phyloP scores from a whole-genome alignment of 1,140 invertebrate genomes.

The Calephelis virginiensis region DNA sequence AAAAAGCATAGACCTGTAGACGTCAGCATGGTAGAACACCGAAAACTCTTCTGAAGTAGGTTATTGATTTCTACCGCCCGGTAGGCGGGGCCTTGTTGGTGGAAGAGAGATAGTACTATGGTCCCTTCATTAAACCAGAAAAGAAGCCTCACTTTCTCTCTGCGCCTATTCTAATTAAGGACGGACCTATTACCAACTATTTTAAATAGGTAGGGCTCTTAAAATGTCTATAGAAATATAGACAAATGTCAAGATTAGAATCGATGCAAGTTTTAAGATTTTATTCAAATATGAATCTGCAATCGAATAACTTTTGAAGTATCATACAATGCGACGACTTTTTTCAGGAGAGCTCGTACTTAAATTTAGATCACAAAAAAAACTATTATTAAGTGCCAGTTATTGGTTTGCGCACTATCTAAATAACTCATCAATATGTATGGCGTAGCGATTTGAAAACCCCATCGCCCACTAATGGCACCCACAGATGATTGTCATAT shows the following conservation, averaged over 20 bases:
- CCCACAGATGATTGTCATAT: too few relatives aligned
- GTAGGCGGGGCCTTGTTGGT: slow-evolving; percentile 67
- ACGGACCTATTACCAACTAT: slow-evolving; percentile 76
- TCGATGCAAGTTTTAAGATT: too few relatives aligned
- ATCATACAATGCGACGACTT: too few relatives aligned
- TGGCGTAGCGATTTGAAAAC: too few relatives aligned
- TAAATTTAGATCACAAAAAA: too few relatives aligned
- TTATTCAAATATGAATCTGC: too few relatives aligned
- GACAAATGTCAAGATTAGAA: not conserved
- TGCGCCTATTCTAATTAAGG: slow-evolving; percentile 72
- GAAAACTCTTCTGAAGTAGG: slow-evolving; percentile 71
- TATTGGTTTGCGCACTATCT: too few relatives aligned
- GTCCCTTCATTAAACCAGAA: slow-evolving; percentile 72
- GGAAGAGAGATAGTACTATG: slow-evolving; percentile 72
- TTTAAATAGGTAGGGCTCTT: slow-evolving; percentile 67
- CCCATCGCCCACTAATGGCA: too few relatives aligned
- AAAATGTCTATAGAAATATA: slow-evolving; percentile 17
- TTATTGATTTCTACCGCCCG: slow-evolving; percentile 77
- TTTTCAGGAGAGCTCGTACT: too few relatives aligned
- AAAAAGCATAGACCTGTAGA: slow-evolving; percentile 32
- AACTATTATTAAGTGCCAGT: too few relatives aligned
- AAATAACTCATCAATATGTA: too few relatives aligned
- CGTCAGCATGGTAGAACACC: slow-evolving; percentile 65
- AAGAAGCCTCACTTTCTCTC: slow-evolving; percentile 66
- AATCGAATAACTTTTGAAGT: too few relatives aligned